phyloP scores from a whole-genome alignment of 2,113 vertebrate species.

The Mobula hypostoma region DNA sequence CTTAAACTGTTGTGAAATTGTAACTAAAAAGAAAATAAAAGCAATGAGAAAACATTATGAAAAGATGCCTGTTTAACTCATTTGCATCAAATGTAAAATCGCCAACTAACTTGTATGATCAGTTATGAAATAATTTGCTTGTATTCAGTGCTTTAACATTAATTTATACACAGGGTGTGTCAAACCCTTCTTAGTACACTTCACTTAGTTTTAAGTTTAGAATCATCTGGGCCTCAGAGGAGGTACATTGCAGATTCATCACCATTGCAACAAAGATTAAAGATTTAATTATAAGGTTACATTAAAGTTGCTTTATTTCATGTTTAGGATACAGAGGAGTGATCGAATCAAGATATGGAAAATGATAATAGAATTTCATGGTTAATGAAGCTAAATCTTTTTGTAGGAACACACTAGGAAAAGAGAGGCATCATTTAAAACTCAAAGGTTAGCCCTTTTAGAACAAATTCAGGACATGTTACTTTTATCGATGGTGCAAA shows the following conservation, averaged over 20 bases:
- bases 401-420: background rate
- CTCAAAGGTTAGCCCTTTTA: background rate
- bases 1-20: background rate
- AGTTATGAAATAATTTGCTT: background rate
- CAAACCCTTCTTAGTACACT: background rate
- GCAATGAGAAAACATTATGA: background rate
- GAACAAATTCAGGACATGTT: background rate
- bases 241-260: background rate
- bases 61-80: background rate
- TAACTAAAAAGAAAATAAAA: background rate
- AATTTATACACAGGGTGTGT: background rate
- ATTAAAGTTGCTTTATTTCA: background rate
- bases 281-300: background rate
- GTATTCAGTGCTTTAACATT: background rate
- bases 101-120: background rate
- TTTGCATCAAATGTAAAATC: background rate
- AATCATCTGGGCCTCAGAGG: background rate
- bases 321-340: background rate
- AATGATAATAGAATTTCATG: background rate
- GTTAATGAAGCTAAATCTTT: background rate
- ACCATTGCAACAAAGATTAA: background rate
- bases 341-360: background rate
- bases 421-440: background rate
- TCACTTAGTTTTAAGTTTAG: background rate
- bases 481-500: background rate